Conservation (phyloP, 2,797 vertebrate species). For the Chelonia mydas region DNA sequence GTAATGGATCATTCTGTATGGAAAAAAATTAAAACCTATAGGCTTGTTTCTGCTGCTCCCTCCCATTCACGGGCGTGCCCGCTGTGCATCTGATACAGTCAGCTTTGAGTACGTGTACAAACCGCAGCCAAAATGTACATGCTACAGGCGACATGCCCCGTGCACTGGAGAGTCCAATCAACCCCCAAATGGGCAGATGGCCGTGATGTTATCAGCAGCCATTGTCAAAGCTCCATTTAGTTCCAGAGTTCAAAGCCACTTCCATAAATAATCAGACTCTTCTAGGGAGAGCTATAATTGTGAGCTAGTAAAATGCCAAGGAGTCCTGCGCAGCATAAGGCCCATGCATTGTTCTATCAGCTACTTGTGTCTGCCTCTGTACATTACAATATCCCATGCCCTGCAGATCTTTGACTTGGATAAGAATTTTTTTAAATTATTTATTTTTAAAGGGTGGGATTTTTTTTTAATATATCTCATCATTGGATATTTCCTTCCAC, state of each 20-base stretch:
- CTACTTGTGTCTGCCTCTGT: background rate
- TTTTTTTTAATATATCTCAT: background rate
- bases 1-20: background rate
- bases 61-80: background rate
- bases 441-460: background rate
- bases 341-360: background rate
- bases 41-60: background rate
- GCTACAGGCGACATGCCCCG: background rate
- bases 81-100: background rate
- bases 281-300: background rate
- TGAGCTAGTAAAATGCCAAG: background rate
- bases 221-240: fast-evolving
- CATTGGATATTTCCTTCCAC: background rate
- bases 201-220: background rate
- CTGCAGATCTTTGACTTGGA: background rate
- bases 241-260: background rate
- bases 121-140: background rate
- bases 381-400: fast-evolving
- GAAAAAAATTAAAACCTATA: background rate
- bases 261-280: background rate
- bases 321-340: background rate
- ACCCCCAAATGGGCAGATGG: background rate
- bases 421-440: fast-evolving
- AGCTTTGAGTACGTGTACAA: background rate
- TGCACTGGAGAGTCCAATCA: background rate